phyloP scores from a whole-genome alignment of 2,888 invertebrate species.

The Lapara coniferarum region DNA sequence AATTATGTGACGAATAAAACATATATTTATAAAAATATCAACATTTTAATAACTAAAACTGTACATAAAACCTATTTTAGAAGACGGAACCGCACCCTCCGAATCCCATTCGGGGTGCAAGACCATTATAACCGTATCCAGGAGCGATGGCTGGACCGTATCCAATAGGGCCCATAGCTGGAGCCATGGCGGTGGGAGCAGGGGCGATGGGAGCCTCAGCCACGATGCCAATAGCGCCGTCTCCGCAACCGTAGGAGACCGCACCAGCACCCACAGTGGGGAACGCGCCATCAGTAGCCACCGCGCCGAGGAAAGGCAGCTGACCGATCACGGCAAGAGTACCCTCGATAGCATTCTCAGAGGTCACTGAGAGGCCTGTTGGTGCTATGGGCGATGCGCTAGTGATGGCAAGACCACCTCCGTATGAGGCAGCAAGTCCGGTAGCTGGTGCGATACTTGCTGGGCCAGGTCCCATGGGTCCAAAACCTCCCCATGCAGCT shows the following conservation, averaged over 20 bases:
- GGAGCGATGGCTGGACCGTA: conserved; percentile 6
- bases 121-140: conserved; percentile 16
- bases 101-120: conserved; percentile 13
- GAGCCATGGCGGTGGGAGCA: conserved; percentile 10
- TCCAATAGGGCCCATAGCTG: conserved; percentile 14
- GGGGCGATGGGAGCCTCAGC: conserved; percentile 33
- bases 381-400: conserved; percentile 47
- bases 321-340: conserved; percentile 44
- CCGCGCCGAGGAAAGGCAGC: conserved; percentile 49
- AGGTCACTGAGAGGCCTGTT: conserved; percentile 50
- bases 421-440: conserved; percentile 41
- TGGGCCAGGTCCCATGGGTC: conserved; percentile 34
- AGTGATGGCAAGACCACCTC: conserved; percentile 44
- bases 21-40: conserved; percentile 16
- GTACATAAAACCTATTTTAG: conserved; percentile 3
- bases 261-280: conserved; percentile 50
- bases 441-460: conserved; percentile 42
- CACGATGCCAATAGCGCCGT: conserved; percentile 39
- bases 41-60: conserved; percentile 1
- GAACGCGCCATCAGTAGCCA: conserved; percentile 49
- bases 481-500: conserved; percentile 34
- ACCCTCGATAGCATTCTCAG: conserved; percentile 51
- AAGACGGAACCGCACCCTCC: conserved; percentile 21
- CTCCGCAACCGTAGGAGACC: conserved; percentile 51
- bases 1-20: neutral